These are phyloP conservation scores for Gymnorhina tibicen DNA, from an alignment of 2,113 vertebrate species.

Conservation along the genomic window DNA sequence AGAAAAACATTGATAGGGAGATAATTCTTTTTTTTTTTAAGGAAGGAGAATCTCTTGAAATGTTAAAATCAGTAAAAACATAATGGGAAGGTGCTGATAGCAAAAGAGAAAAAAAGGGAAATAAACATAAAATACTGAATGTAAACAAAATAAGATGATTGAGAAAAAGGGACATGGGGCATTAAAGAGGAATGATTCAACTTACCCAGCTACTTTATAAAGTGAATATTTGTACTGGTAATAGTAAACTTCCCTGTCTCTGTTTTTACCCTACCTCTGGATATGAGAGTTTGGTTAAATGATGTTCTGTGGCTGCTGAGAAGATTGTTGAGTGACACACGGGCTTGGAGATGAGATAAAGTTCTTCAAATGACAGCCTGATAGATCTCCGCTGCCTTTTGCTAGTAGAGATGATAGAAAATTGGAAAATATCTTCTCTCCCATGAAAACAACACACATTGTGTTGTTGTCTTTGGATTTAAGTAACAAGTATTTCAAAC, in stretches of 20 bases:
- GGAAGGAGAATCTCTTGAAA: not conserved
- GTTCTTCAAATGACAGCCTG: not conserved
- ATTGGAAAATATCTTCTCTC: not conserved
- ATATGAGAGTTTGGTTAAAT: not conserved
- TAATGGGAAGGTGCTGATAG: not conserved
- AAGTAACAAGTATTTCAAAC: not conserved
- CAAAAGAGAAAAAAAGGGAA: not conserved
- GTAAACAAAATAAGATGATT: not conserved
- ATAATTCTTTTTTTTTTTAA: not conserved
- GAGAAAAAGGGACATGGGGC: not conserved
- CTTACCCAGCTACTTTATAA: not conserved
- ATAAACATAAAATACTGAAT: not conserved
- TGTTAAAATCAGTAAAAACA: not conserved
- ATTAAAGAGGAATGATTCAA: not conserved
- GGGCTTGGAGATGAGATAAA: not conserved
- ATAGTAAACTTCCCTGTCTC: not conserved
- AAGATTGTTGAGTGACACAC: not conserved
- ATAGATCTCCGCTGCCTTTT: not conserved
- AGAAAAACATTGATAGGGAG: not conserved
- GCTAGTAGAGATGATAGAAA: not conserved
- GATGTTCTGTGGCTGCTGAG: not conserved
- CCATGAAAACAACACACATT: not conserved
- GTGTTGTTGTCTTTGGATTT: not conserved
- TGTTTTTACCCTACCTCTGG: not conserved
- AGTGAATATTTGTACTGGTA: not conserved